Conservation (phyloP, 53 echinoderm and acorn worm genomes). For the Crossaster papposus region DNA sequence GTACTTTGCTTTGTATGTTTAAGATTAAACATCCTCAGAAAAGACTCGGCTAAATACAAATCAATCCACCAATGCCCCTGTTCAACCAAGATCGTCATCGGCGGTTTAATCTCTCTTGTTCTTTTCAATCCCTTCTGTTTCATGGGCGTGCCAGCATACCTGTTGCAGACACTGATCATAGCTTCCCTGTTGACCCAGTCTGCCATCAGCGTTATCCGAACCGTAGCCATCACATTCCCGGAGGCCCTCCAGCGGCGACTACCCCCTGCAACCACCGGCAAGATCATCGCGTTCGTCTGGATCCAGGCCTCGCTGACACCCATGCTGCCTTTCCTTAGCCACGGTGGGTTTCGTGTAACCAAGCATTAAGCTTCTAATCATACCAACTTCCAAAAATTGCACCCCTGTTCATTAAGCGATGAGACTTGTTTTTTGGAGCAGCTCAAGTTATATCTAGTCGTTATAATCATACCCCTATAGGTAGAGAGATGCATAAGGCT, state of each 20-base stretch:
- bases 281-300: slow-evolving; percentile 39
- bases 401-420: no score
- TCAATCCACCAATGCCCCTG: no score
- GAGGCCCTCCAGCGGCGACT: slow-evolving; percentile 30
- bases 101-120: not conserved
- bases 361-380: not conserved
- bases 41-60: no score
- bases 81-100: no score
- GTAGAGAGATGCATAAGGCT: no score
- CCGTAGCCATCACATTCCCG: slow-evolving; percentile 19
- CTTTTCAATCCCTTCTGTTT: not conserved
- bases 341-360: slow-evolving; percentile 16
- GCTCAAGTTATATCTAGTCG: no score
- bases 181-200: slow-evolving; percentile 44
- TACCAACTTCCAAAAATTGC: no score
- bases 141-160: not conserved
- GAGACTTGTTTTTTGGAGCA: not conserved
- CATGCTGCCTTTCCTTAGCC: slow-evolving; percentile 27
- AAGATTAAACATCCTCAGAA: no score
- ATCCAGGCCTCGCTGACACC: slow-evolving; percentile 21
- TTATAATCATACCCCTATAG: no score
- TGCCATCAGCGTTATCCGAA: slow-evolving; percentile 50
- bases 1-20: no score
- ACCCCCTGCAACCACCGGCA: not conserved
- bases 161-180: slow-evolving; percentile 20